These are phyloP conservation scores for Pterostichus niger DNA, from an alignment of 2,888 invertebrate species.

Conservation along the genomic window DNA sequence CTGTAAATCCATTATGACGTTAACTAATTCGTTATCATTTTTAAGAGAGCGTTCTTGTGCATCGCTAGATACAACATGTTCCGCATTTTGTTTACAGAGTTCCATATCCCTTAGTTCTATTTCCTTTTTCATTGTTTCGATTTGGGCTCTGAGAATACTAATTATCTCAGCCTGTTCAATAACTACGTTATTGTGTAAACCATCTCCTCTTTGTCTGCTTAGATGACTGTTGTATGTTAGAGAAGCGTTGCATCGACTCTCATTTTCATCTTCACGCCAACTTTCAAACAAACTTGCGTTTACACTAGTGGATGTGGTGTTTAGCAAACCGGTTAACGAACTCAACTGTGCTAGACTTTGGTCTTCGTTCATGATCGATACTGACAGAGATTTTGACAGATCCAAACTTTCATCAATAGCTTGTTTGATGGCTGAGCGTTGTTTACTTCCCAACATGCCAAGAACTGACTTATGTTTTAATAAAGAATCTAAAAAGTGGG, in stretches of 20 bases:
- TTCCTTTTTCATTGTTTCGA: slow-evolving; percentile 75
- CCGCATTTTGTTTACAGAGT: slow-evolving; percentile 70
- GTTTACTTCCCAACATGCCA: slow-evolving; percentile 78
- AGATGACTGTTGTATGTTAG: slow-evolving; percentile 74
- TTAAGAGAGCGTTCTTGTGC: slow-evolving; percentile 67
- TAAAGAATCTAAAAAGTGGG: slow-evolving; percentile 83
- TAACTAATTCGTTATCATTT: slow-evolving; percentile 69
- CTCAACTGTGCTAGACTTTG: slow-evolving; percentile 78
- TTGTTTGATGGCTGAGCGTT: slow-evolving; percentile 78
- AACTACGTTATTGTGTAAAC: slow-evolving; percentile 68
- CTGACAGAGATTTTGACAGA: slow-evolving; percentile 78
- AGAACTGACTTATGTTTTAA: slow-evolving; percentile 82
- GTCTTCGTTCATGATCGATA: slow-evolving; percentile 76
- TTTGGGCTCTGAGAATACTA: slow-evolving; percentile 73
- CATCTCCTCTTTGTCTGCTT: slow-evolving; percentile 69
- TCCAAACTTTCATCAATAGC: slow-evolving; percentile 80
- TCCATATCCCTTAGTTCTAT: slow-evolving; percentile 74
- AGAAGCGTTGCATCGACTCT: slow-evolving; percentile 71
- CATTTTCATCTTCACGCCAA: slow-evolving; percentile 62
- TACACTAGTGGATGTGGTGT: slow-evolving; percentile 71
- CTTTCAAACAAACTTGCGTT: slow-evolving; percentile 69
- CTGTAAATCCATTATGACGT: slow-evolving; percentile 68
- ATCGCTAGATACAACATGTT: slow-evolving; percentile 46
- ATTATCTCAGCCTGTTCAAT: slow-evolving; percentile 71
- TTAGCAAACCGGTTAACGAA: slow-evolving; percentile 77